Base-by-base conservation (phyloP, 2,797 vertebrate genomes). In the Limosa lapponica region DNA sequence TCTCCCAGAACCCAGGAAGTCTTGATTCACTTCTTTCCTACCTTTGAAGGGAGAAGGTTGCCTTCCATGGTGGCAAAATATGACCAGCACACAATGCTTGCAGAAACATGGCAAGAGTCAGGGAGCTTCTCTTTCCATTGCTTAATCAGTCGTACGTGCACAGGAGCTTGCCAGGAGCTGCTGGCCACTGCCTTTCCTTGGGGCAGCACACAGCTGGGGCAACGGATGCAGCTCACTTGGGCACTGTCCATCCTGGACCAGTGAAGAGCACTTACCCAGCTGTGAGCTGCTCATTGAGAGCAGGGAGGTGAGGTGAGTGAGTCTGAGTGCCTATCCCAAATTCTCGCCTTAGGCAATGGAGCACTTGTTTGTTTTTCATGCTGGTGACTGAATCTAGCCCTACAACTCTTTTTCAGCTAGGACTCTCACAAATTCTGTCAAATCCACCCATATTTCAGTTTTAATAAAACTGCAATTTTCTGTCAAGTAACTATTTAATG, bases 101-200 rank as follows among this genome's bases (percentile, higher is more conserved):
- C 20, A 81, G 58, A 52, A 77, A 48, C 11, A 32, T 7, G 24
- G 14, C 19, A 41, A 28, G 23, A 51, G 6, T 32, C 16, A 14
- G 79, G 18, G 48, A 84, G 4, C 44, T 84, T 44, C 54, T 88
- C 22, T 11, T 86, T 28, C 25, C 41, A 1, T 51, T 18, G 13
- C 37, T 51, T 48, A 10, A 36, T 58, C 16, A 10, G 51, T 46
- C 1, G 0, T 30, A 30, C 0, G 1, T 13, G 3, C 10, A 39
- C 25, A 24, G 85, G 54, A 71, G 27, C 52, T 54, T 44, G 32
- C 34, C 27, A 51, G 41, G 43, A 71, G 10, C 48, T 34, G 7
- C 51, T 52, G 39, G 41, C 30, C 22, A 10, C 48, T 58, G 57
- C 22, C 46, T 78, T 59, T 46, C 43, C 48, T 24, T 44, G 39